Percentiles rank a stretch among this genome's conserved stretches.
Evolutionary conservation across 1,140 invertebrate genomes (phyloP).

Genomic region (Habropoda laboriosa): DNA sequence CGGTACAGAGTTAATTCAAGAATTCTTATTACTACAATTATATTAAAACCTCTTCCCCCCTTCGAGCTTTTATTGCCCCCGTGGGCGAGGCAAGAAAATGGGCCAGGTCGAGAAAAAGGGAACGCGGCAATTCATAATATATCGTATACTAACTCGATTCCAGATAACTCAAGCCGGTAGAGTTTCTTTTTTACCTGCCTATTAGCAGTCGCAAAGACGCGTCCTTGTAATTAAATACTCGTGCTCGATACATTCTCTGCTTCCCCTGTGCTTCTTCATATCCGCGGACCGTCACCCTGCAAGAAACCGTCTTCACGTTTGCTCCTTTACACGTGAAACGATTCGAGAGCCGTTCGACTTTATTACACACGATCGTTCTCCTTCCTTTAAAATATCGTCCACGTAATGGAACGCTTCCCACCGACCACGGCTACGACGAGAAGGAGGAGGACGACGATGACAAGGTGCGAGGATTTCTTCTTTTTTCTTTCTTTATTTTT

Average conservation of each 20-base stretch:
- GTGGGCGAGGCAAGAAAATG: background rate
- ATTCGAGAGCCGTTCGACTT: background rate
- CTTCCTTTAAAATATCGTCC: constrained; percentile 23
- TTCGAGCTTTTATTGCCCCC: too few species aligned
- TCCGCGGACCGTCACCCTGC: background rate
- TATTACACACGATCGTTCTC: constrained; percentile 11
- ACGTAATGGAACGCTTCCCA: constrained; percentile 19
- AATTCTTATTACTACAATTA: too few species aligned
- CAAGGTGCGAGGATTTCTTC: background rate
- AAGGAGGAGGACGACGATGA: too few species aligned
- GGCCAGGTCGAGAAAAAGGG: background rate
- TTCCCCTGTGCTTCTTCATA: constrained; percentile 1
- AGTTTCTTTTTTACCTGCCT: background rate
- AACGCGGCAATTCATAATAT: background rate
- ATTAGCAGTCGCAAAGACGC: constrained; percentile 7
- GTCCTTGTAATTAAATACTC: constrained; percentile 45
- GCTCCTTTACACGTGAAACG: background rate
- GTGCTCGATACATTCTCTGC: constrained; percentile 5
- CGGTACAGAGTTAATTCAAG: too few species aligned
- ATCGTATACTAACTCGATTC: background rate
- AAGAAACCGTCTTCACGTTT: background rate
- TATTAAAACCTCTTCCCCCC: too few species aligned
- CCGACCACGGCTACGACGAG: too few species aligned
- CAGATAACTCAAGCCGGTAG: background rate
- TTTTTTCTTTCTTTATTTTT: too few species aligned